Conservation (phyloP, 1,140 invertebrate species). For the Luehdorfia chinensis region DNA sequence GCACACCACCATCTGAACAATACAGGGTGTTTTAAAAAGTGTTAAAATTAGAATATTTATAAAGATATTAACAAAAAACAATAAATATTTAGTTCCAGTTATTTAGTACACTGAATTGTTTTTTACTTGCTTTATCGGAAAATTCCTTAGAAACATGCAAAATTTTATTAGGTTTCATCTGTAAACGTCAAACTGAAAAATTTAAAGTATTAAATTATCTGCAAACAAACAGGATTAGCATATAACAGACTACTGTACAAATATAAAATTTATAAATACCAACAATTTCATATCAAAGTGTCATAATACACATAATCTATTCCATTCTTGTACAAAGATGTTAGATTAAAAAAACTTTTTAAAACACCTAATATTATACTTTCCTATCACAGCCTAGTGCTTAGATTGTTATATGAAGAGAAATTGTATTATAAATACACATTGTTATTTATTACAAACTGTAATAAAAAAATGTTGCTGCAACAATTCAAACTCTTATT, state of each 20-base stretch:
- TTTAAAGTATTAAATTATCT: too few species aligned
- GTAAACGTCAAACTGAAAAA: too few species aligned
- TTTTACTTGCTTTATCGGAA: neutral
- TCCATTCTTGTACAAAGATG: neutral
- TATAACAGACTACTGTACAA: neutral
- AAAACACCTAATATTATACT: neutral
- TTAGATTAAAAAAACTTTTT: too few species aligned
- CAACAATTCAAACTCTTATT: too few species aligned
- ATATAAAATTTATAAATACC: neutral
- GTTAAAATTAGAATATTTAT: neutral
- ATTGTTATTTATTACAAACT: too few species aligned
- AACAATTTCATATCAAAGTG: neutral
- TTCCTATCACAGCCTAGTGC: conserved; percentile 25
- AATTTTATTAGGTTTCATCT: neutral
- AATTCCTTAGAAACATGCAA: neutral
- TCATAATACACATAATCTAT: neutral
- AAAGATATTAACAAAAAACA: too few species aligned
- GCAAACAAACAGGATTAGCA: neutral
- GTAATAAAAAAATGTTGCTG: too few species aligned
- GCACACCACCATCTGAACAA: conserved; percentile 28
- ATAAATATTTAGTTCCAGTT: too few species aligned
- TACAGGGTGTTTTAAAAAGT: conserved; percentile 18
- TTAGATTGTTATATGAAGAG: conserved; percentile 41
- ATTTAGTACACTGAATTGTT: too few species aligned
- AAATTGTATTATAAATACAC: conserved; percentile 28